Percentiles rank a stretch among this genome's conserved stretches.
phyloP scores from a whole-genome alignment of 1,140 invertebrate genomes.

The Sitobion miscanthi region DNA sequence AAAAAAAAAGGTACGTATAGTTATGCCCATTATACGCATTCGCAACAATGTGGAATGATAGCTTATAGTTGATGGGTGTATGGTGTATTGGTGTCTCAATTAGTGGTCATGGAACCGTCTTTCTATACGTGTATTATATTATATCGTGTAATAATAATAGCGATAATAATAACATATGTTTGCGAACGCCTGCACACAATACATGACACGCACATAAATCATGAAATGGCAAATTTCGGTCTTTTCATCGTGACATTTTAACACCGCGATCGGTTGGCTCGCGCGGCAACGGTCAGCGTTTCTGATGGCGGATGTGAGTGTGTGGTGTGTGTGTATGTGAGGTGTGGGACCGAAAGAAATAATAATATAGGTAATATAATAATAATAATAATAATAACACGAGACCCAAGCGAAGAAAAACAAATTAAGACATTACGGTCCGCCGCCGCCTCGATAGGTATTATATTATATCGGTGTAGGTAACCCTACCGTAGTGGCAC shows the following conservation, averaged over 20 bases:
- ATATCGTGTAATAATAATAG: not conserved
- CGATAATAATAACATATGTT: not conserved
- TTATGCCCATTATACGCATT: not conserved
- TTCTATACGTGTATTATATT: not conserved
- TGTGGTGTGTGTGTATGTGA: not conserved
- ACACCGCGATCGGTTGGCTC: not conserved
- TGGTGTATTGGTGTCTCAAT: conserved; percentile 41
- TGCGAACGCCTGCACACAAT: not conserved
- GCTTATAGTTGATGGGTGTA: not conserved
- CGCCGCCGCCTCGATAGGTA: not conserved
- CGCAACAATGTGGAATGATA: conserved; percentile 7
- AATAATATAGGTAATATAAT: conserved; percentile 11
- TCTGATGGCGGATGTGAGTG: not conserved
- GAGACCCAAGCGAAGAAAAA: not conserved
- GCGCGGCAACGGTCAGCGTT: not conserved
- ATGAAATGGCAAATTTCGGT: conserved; percentile 15
- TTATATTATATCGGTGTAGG: not conserved
- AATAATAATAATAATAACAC: not conserved
- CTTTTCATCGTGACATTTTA: conserved; percentile 15
- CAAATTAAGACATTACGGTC: conserved; percentile 15
- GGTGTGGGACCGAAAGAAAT: not conserved
- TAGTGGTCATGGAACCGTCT: conserved; percentile 4
- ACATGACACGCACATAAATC: conserved; percentile 14
- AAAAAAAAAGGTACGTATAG: not conserved
- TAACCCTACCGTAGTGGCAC: not conserved